phyloP scores from a whole-genome alignment of 2,113 vertebrate genomes.

The Heterocephalus glaber region DNA sequence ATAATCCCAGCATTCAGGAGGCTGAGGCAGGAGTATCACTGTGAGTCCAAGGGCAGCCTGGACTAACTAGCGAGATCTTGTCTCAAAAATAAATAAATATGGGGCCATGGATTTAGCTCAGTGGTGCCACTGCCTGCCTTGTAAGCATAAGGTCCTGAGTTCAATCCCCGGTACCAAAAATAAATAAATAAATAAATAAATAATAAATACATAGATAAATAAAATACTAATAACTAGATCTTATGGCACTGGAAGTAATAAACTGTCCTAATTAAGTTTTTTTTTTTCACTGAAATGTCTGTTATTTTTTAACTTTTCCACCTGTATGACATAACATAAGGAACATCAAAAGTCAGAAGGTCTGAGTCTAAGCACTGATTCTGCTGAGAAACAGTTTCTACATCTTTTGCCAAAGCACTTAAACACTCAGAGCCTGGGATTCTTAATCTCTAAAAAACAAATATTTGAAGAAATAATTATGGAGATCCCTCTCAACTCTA shows the following conservation, averaged over 20 bases:
- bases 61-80: no score
- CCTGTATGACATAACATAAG: neutral
- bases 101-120: no score
- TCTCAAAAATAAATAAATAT: no score
- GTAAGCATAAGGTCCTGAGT: no score
- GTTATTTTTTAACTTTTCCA: neutral
- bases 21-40: no score
- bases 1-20: no score
- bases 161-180: no score
- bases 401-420: neutral
- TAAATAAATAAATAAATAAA: no score
- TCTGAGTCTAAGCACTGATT: neutral
- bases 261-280: neutral
- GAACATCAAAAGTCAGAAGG: constrained; percentile 8
- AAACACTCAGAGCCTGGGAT: neutral
- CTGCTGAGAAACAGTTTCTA: neutral
- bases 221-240: neutral
- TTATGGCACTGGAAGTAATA: neutral
- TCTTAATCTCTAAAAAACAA: neutral
- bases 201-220: no score
- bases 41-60: no score
- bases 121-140: no score
- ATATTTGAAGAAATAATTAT: neutral
- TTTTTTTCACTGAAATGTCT: neutral
- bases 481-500: constrained; percentile 15